phyloP scores from a whole-genome alignment of 2,113 vertebrate species.

The Thunnus thynnus region DNA sequence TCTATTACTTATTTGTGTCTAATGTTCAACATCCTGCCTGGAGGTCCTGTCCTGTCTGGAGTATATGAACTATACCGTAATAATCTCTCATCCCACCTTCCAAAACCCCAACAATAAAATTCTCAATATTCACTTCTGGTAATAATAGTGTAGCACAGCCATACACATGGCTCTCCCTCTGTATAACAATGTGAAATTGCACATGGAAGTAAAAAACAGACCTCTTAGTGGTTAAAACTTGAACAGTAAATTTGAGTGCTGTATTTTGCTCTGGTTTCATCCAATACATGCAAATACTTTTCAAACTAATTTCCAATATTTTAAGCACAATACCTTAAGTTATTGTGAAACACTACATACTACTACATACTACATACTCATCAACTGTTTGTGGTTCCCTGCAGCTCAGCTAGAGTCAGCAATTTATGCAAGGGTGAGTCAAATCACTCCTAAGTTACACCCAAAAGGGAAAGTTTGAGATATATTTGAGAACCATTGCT shows the following conservation, averaged over 20 bases:
- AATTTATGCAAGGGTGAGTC: background rate
- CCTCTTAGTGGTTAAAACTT: background rate
- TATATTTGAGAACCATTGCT: background rate
- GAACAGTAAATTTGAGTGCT: background rate
- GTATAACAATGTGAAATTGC: constrained; percentile 16
- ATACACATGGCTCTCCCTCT: constrained; percentile 19
- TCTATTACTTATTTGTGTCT: constrained; percentile 12
- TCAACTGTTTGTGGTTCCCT: background rate
- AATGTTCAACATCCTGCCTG: constrained; percentile 12
- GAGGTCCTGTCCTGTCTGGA: constrained; percentile 27
- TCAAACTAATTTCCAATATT: background rate
- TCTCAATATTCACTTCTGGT: constrained; percentile 25
- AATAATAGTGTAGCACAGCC: constrained; percentile 11
- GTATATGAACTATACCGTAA: constrained; percentile 12
- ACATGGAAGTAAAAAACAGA: background rate
- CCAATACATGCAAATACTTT: background rate
- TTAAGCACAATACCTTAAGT: background rate
- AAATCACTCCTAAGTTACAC: background rate
- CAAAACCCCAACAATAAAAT: constrained; percentile 42
- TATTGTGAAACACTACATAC: constrained; percentile 4
- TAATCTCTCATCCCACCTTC: background rate
- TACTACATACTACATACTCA: background rate
- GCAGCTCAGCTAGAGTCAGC: background rate
- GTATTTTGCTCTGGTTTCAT: background rate
- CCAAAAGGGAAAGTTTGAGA: background rate